phyloP scores from a whole-genome alignment of 2,113 vertebrate species.

The Hiodon alosoides region DNA sequence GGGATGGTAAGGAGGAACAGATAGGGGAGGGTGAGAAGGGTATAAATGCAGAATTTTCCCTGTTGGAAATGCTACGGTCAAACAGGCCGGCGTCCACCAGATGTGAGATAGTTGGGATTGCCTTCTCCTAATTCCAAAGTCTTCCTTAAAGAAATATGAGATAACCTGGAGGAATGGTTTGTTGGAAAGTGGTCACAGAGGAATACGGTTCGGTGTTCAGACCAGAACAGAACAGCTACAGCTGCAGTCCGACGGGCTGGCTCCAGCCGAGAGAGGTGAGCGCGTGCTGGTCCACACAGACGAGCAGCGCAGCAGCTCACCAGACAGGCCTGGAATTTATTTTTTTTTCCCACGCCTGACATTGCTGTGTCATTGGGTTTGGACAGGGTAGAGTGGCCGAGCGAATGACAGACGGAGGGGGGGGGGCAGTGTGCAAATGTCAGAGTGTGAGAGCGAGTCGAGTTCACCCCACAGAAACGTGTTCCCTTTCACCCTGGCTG shows the following conservation, averaged over 20 bases:
- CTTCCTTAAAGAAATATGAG: too few relatives aligned
- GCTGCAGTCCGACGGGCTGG: too few relatives aligned
- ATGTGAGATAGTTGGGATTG: too few relatives aligned
- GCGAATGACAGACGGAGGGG: background rate
- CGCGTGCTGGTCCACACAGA: background rate
- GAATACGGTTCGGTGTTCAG: too few relatives aligned
- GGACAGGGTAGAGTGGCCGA: background rate
- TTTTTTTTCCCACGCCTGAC: background rate
- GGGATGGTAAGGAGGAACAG: conserved; percentile 37
- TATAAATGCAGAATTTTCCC: too few relatives aligned
- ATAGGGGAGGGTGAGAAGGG: background rate
- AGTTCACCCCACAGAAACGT: conserved; percentile 40
- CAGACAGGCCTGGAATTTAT: background rate
- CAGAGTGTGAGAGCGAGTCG: conserved; percentile 39
- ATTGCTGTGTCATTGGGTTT: conserved; percentile 13
- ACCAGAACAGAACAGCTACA: too few relatives aligned
- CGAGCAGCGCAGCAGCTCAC: background rate
- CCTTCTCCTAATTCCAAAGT: too few relatives aligned
- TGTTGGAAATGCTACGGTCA: too few relatives aligned
- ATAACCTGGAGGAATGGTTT: too few relatives aligned
- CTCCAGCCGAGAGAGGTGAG: background rate
- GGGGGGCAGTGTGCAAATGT: conserved; percentile 27
- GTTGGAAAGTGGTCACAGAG: too few relatives aligned
- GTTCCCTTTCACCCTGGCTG: conserved; percentile 55
- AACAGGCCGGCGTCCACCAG: too few relatives aligned